These are phyloP conservation scores for Coilia nasus DNA, from an alignment of 2,797 vertebrate genomes.

Conservation along the genomic window DNA sequence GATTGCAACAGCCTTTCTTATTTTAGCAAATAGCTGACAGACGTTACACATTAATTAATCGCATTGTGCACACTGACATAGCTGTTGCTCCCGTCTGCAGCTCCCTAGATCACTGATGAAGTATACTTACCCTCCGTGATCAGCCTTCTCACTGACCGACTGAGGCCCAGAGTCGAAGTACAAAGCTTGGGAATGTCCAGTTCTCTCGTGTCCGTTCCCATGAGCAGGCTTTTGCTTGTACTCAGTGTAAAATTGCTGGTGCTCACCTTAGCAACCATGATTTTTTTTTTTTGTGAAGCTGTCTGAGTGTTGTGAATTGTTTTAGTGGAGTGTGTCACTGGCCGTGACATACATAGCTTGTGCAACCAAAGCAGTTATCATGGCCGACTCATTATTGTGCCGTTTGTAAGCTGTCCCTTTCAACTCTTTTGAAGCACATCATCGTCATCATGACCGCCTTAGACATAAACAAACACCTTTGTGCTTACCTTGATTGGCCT, in stretches of 20 bases:
- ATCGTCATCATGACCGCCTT: not conserved
- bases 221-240: not conserved
- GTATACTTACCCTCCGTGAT: not conserved
- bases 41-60: slow-evolving; percentile 4
- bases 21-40: slow-evolving; percentile 55
- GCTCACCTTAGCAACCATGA: not conserved
- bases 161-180: not conserved
- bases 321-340: not conserved
- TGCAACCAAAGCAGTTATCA: not conserved
- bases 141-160: not conserved
- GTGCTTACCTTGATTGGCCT: not conserved
- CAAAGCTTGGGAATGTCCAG: not conserved
- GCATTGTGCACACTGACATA: not conserved
- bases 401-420: not conserved
- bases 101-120: not conserved
- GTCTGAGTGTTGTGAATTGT: not conserved
- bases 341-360: not conserved
- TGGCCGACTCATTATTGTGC: not conserved
- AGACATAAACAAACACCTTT: not conserved
- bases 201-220: not conserved
- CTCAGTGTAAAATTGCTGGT: slow-evolving; percentile 15
- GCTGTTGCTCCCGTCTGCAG: not conserved
- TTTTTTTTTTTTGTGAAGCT: not conserved
- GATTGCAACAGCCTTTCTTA: not conserved
- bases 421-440: not conserved